phyloP scores from a whole-genome alignment of 2,113 vertebrate species.

The Hippoglossus stenolepis region DNA sequence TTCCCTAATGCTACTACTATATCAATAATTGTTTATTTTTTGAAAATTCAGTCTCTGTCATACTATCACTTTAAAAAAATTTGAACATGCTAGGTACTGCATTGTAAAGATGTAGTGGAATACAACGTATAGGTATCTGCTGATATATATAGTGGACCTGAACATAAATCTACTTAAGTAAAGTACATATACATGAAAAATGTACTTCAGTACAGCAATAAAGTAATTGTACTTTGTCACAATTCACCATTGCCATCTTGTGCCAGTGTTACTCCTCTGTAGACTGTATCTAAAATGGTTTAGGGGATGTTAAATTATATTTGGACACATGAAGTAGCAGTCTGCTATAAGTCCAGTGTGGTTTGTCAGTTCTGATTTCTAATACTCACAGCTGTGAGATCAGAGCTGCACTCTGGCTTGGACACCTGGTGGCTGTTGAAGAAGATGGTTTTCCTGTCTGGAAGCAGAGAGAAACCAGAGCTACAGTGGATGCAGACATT shows the following conservation, averaged over 20 bases:
- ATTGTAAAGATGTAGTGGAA: too few species aligned
- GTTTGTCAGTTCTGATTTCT: not conserved
- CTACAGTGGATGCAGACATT: not conserved
- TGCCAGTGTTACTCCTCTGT: too few species aligned
- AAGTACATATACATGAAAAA: too few species aligned
- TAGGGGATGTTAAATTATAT: not conserved
- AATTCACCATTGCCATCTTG: not conserved
- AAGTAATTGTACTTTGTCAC: not conserved
- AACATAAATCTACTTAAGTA: too few species aligned
- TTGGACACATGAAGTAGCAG: not conserved
- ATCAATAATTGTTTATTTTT: too few species aligned
- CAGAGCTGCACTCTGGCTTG: conserved; percentile 82
- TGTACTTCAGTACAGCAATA: too few species aligned
- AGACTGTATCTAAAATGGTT: not conserved
- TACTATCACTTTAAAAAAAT: too few species aligned
- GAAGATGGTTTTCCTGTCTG: conserved; percentile 83
- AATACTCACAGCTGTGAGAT: conserved; percentile 79
- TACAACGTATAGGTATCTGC: too few species aligned
- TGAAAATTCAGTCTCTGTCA: too few species aligned
- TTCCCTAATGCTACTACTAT: too few species aligned
- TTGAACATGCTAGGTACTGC: too few species aligned
- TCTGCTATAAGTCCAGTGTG: not conserved
- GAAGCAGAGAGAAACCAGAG: conserved; percentile 22
- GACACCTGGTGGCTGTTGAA: conserved; percentile 86
- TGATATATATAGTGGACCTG: too few species aligned